Base-by-base conservation (phyloP, 2,888 invertebrate species). In the Eustalomyia histrio region DNA sequence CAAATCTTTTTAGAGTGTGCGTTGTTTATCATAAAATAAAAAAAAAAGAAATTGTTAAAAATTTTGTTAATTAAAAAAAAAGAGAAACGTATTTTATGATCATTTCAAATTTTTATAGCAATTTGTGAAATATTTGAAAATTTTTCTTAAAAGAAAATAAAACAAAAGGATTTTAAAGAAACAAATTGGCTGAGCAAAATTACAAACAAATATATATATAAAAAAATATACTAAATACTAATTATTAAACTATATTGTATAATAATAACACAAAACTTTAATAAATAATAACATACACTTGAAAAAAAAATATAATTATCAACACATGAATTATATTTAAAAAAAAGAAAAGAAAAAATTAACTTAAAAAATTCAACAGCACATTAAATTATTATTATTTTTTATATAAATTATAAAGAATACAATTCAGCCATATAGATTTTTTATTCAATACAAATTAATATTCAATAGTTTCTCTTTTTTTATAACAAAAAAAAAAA, bases 271-370 rank as follows among this genome's bases (percentile, higher is more conserved):
- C 33, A 68, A 61, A 69, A 55, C 60, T 61, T 68, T 43, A 47
- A 67, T 72, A 39, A 47, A 72, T 52, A 63, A 43, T 39, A 24
- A 57, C 72, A 80, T 68, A 75, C 58, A 60, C 52, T 79, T 72
- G 76, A 63, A 80, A 72, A 57, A 64, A 74, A 80, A 80, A 83
- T 79, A 69, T 80, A 80, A 82, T 80, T 83, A 84, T 84, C 83
- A 86, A 86, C 86, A 86, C 85, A 85, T 47, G n/a, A 85, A 84
- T 76, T 83, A 84, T 85, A 29, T 29, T 74, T 67, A 58, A 43
- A 29, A 21, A 24, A n/a, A 53, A 52, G 16, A 29, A 53, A 55
- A n/a, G n/a, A n/a, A n/a, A 57, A 21, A 67, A 61, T 16, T 53
- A 83, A 80, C 43, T 47, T 85, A 29, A 82, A 65, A 50, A 73